Conservation (phyloP, 2,888 invertebrate genomes). For the Meghimatium bilineatum region DNA sequence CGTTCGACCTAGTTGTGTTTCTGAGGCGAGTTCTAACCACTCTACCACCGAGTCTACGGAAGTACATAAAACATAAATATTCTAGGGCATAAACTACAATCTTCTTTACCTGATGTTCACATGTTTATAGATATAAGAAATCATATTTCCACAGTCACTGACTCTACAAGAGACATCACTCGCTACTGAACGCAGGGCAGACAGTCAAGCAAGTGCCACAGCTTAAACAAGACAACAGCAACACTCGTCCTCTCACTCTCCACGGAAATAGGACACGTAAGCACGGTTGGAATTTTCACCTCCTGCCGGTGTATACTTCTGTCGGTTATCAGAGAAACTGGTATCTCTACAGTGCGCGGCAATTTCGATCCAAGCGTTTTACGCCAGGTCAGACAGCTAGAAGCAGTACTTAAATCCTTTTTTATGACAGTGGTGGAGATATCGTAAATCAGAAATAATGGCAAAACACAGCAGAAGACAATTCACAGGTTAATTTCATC, state of each 20-base stretch:
- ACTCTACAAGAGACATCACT: background rate
- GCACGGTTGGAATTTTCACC: conserved; percentile 16
- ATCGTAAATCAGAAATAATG: no score
- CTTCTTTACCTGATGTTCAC: conserved; percentile 11
- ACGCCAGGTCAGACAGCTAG: background rate
- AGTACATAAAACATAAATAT: no score
- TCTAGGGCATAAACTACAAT: background rate
- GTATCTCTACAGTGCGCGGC: conserved; percentile 6
- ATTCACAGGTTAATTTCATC: background rate
- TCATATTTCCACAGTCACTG: background rate
- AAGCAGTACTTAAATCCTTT: background rate
- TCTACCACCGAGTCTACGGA: no score
- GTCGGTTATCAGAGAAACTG: background rate
- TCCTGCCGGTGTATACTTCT: conserved; percentile 10
- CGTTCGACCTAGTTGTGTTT: no score
- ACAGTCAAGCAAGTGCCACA: background rate
- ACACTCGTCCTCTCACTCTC: background rate
- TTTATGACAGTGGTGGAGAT: background rate
- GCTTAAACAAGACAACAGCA: background rate
- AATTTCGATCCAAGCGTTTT: background rate
- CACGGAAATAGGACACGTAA: conserved; percentile 6
- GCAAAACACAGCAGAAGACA: no score
- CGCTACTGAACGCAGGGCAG: background rate
- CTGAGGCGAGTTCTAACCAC: no score
- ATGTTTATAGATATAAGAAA: conserved; percentile 11